A percentile compares a stretch with the other conserved stretches of the same genome.
Evolutionary conservation across 2,888 invertebrate genomes (phyloP).

Genomic region (Epirrhoe alternata): DNA sequence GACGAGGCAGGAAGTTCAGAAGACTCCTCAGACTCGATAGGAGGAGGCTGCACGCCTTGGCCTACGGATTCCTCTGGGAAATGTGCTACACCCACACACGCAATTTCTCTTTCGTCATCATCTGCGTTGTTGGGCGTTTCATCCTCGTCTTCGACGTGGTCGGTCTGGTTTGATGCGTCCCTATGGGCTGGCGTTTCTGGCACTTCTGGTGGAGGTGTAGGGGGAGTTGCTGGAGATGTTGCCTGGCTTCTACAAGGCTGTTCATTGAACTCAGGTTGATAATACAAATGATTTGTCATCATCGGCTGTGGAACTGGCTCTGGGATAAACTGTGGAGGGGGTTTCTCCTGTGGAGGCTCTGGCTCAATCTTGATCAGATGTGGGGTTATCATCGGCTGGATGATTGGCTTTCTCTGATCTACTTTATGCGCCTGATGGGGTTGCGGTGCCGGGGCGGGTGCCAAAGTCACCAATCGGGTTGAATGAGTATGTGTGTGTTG

Average conservation of each 20-base stretch:
- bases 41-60: slow-evolving; percentile 55
- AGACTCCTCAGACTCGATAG: slow-evolving; percentile 75
- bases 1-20: slow-evolving; percentile 67
- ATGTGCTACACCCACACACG: slow-evolving; percentile 80
- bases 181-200: slow-evolving; percentile 88
- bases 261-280: slow-evolving; percentile 80
- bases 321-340: slow-evolving; percentile 70
- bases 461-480: slow-evolving; percentile 87
- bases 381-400: slow-evolving; percentile 77
- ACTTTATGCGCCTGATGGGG: slow-evolving; percentile 60
- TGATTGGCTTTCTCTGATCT: slow-evolving; percentile 79
- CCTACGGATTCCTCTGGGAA: slow-evolving; percentile 68
- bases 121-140: slow-evolving; percentile 81
- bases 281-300: slow-evolving; percentile 84
- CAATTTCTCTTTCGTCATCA: slow-evolving; percentile 76
- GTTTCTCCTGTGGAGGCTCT: slow-evolving; percentile 82
- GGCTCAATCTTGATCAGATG: slow-evolving; percentile 90
- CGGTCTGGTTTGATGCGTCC: slow-evolving; percentile 94
- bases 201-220: slow-evolving; percentile 80
- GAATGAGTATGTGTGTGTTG: slow-evolving; percentile 89
- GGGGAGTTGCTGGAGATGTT: slow-evolving; percentile 86
- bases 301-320: slow-evolving; percentile 82
- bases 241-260: slow-evolving; percentile 83
- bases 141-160: slow-evolving; percentile 90
- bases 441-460: slow-evolving; percentile 83